These are phyloP conservation scores for Clarias magur DNA, from an alignment of 2,113 vertebrate genomes.

Conservation along the genomic window DNA sequence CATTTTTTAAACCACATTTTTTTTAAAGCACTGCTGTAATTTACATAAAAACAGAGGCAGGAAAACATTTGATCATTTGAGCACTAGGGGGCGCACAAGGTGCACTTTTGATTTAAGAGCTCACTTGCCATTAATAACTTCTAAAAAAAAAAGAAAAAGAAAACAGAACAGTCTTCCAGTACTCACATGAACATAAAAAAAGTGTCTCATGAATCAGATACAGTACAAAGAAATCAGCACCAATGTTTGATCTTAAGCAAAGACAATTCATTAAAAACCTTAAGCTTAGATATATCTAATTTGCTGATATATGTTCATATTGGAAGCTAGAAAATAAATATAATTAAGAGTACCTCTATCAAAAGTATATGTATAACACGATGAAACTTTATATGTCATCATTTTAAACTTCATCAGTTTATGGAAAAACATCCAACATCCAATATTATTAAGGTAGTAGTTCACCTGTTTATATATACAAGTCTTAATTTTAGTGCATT, in stretches of 20 bases:
- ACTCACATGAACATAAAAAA: not conserved
- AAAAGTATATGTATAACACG: not conserved
- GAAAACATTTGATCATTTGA: not conserved
- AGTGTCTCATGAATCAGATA: slow-evolving; percentile 65
- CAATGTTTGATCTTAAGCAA: slow-evolving; percentile 74
- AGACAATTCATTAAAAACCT: slow-evolving; percentile 2
- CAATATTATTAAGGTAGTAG: not conserved
- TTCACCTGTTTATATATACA: too few relatives aligned
- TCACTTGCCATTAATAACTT: slow-evolving; percentile 14
- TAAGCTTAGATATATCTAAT: not conserved
- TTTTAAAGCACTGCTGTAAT: not conserved
- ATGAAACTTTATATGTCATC: not conserved
- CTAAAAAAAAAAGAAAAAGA: not conserved
- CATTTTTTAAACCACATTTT: not conserved
- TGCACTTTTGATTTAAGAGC: slow-evolving; percentile 11
- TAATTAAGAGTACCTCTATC: not conserved
- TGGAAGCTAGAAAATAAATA: not conserved
- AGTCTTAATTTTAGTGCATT: not conserved
- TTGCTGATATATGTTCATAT: not conserved
- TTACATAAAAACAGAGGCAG: not conserved
- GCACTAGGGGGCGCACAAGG: slow-evolving; percentile 48
- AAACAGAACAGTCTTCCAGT: too few relatives aligned
- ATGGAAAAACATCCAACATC: not conserved
- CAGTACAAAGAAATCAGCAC: slow-evolving; percentile 81
- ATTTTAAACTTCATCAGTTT: not conserved